These are phyloP conservation scores for Cromileptes altivelis DNA, from an alignment of 2,113 vertebrate species.

Conservation along the genomic window DNA sequence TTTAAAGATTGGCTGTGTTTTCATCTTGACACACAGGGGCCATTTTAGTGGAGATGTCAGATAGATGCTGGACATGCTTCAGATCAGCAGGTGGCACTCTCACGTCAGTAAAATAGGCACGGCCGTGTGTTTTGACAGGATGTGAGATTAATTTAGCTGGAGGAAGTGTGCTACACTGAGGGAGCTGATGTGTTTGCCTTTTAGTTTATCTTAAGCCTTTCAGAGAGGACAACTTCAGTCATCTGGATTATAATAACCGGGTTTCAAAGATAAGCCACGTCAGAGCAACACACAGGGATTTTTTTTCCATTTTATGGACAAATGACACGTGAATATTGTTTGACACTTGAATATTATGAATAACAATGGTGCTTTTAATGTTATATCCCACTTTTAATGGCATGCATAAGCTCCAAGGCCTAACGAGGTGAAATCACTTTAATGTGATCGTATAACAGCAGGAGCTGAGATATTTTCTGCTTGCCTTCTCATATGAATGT, in stretches of 20 bases:
- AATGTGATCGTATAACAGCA: background rate
- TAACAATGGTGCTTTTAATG: slow-evolving; percentile 3
- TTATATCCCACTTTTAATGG: slow-evolving; percentile 3
- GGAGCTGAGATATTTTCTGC: background rate
- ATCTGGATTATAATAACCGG: slow-evolving; percentile 33
- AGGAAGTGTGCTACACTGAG: background rate
- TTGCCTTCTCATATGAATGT: background rate
- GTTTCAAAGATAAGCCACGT: slow-evolving; percentile 40
- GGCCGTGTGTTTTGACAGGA: slow-evolving; percentile 7
- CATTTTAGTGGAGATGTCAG: background rate
- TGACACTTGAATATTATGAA: slow-evolving; percentile 21
- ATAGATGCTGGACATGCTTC: slow-evolving; percentile 30
- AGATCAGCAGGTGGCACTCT: slow-evolving; percentile 82
- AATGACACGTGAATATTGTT: background rate
- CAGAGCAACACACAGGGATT: slow-evolving; percentile 7
- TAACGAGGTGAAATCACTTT: slow-evolving; percentile 20
- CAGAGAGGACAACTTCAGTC: slow-evolving; percentile 36
- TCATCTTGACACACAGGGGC: slow-evolving; percentile 17
- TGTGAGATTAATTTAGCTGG: slow-evolving; percentile 7
- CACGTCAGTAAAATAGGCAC: slow-evolving; percentile 55
- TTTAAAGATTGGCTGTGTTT: slow-evolving; percentile 1
- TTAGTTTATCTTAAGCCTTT: slow-evolving; percentile 47
- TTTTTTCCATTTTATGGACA: slow-evolving; percentile 3
- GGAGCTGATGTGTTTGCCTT: slow-evolving; percentile 50
- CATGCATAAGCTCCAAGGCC: background rate